A percentile compares a stretch with the other conserved stretches of the same genome.
These are phyloP conservation scores for Drosophila suzukii DNA, from an alignment of 1,140 invertebrate genomes.

Conservation along the genomic window DNA sequence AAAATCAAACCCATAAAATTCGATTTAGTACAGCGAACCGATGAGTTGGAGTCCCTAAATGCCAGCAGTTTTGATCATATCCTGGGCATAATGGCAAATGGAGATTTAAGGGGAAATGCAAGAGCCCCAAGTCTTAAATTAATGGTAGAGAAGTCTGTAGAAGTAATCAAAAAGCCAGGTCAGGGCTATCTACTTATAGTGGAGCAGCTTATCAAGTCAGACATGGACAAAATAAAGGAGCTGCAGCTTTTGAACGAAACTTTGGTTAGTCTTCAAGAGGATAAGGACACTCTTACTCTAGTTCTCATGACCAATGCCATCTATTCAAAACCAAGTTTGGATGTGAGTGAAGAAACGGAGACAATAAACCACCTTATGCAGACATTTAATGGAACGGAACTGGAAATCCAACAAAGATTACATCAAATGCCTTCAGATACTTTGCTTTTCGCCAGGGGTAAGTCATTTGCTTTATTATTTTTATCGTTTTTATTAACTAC, in stretches of 20 bases:
- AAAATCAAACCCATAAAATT: constrained; percentile 33
- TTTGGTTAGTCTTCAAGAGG: constrained; percentile 5
- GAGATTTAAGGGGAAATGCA: constrained; percentile 30
- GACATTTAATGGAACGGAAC: constrained; percentile 6
- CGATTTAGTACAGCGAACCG: constrained; percentile 47
- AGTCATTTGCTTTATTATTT: background rate
- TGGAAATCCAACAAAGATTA: constrained; percentile 26
- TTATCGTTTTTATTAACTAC: no score
- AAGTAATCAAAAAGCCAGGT: constrained; percentile 35
- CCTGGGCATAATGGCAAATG: constrained; percentile 70
- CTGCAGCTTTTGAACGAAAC: constrained; percentile 48
- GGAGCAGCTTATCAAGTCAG: constrained; percentile 37
- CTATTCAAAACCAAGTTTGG: constrained; percentile 31
- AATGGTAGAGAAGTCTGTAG: constrained; percentile 51
- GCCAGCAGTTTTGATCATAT: constrained; percentile 54
- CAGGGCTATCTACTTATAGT: constrained; percentile 59
- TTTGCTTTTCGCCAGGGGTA: constrained; percentile 64
- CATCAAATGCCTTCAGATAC: constrained; percentile 47
- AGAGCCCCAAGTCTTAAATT: constrained; percentile 27
- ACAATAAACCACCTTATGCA: constrained; percentile 25
- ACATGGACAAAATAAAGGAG: constrained; percentile 5
- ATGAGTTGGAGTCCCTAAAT: constrained; percentile 56
- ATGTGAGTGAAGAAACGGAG: constrained; percentile 55
- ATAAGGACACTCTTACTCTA: constrained; percentile 39
- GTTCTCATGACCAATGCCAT: constrained; percentile 47